These are phyloP conservation scores for Drosophila tropicalis DNA, from an alignment of 1,140 invertebrate genomes.

Conservation along the genomic window DNA sequence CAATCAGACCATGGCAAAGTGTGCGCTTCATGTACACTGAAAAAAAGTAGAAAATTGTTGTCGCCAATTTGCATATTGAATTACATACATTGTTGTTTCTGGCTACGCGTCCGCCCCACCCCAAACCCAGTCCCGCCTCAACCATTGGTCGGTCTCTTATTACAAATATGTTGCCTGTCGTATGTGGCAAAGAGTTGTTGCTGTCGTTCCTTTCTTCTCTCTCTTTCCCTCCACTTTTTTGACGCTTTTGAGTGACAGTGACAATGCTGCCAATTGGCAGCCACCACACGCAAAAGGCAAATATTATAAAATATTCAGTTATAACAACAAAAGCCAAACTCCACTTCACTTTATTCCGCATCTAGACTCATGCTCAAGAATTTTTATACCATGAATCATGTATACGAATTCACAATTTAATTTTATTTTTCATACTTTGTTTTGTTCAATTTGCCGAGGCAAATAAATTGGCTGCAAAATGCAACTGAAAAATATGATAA, in stretches of 20 bases:
- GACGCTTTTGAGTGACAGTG: conserved; percentile 64
- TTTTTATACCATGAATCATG: background rate
- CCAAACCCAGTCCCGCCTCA: background rate
- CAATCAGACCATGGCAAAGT: conserved; percentile 19
- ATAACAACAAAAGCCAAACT: conserved; percentile 33
- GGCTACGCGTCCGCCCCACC: conserved; percentile 26
- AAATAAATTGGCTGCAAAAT: conserved; percentile 34
- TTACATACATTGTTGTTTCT: conserved; percentile 77
- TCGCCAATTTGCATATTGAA: conserved; percentile 77
- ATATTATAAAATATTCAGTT: conserved; percentile 72
- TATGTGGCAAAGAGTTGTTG: conserved; percentile 36
- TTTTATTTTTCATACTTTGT: conserved; percentile 5
- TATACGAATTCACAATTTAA: conserved; percentile 5
- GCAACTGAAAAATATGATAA: background rate
- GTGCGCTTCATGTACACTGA: conserved; percentile 12
- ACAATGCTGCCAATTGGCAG: conserved; percentile 75
- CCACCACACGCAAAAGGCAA: conserved; percentile 49
- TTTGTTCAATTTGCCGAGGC: conserved; percentile 15
- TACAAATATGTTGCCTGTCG: conserved; percentile 20
- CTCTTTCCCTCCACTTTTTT: conserved; percentile 20
- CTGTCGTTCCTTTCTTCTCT: background rate
- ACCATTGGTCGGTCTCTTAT: background rate
- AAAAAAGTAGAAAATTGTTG: conserved; percentile 71
- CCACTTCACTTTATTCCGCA: background rate
- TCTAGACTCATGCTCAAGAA: background rate